Evolutionary conservation across 1,140 invertebrate species (phyloP), one percentile per base, ranked within the genome.

Genomic region (Bombus terrestris): DNA sequence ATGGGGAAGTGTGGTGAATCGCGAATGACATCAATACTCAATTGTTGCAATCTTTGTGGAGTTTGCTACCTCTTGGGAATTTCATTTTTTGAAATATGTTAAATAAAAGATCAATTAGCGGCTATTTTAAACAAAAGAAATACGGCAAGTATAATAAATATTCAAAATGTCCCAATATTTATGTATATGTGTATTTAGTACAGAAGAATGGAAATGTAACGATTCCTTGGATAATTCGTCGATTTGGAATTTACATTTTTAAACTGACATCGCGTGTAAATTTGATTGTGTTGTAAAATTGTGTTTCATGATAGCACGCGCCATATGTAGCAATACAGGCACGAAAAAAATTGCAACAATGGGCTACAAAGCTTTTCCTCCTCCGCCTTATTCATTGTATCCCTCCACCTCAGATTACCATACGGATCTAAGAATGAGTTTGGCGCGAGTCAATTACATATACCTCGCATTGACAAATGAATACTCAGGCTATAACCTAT

Each of bases 301-400:
- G 15, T 62, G 37, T 35, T 28, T 15, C 28, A 64, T 32, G 32
- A 68, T 68, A 37, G 10, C 32, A 68, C 41, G n/a, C n/a, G n/a
- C 13, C 62, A 15, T 32, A 25, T 53, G 77, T 68, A 64, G 41
- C 25, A 47, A 68, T 43, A 28, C 62, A 35, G 10, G 22, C 2
- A 35, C 18, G 12, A 10, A 69, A 79, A 79, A 79, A 66, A 68
- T 68, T 2, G 35, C 62, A 79, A 79, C 77, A 79, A 79, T 79
- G 77, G 77, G 41, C 35, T 53, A 18, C 77, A 68, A 68, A 79
- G 62, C 32, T 68, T 68, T 79, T 47, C 62, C 41, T 79, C 62
- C 77, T 66, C 77, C 77, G 64, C 77, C 64, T 47, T 79, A 68
- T 68, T 47, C 77, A 47, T 79, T 68, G 62, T 68, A 68, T 79